Conservation (phyloP, 1,140 invertebrate species). For the Anoplolepis gracilipes region DNA sequence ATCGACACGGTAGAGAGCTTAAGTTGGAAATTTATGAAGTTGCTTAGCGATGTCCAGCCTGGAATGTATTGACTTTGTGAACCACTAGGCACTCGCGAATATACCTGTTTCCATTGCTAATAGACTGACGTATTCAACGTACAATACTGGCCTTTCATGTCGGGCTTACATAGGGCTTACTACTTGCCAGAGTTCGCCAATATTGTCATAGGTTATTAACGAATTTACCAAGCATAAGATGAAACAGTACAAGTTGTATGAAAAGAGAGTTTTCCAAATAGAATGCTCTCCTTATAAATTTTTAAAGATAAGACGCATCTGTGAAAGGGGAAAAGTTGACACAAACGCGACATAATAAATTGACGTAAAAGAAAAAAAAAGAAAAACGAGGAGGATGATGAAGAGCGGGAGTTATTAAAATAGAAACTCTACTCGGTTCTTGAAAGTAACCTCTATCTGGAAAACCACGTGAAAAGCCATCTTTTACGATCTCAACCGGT, state of each 20-base stretch:
- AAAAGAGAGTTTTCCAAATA: not conserved
- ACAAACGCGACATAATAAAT: too few species aligned
- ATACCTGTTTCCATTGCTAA: constrained; percentile 57
- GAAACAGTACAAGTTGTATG: not conserved
- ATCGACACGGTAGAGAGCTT: constrained; percentile 50
- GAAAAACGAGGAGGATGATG: too few species aligned
- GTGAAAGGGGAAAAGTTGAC: too few species aligned
- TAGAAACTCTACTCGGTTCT: not conserved
- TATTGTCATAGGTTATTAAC: constrained; percentile 15
- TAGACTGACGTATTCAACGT: not conserved
- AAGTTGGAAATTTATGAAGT: constrained; percentile 71
- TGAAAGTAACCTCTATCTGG: not conserved
- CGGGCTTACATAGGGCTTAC: constrained; percentile 1
- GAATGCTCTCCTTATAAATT: not conserved
- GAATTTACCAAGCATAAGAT: not conserved
- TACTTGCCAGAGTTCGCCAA: constrained; percentile 14
- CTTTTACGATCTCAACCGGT: not conserved
- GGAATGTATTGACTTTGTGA: constrained; percentile 57
- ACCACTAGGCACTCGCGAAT: constrained; percentile 12
- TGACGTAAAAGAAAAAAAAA: too few species aligned
- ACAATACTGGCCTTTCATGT: constrained; percentile 29
- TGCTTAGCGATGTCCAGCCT: not conserved
- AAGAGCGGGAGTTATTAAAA: not conserved
- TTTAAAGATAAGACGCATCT: too few species aligned
- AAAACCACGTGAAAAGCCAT: not conserved